Evolutionary conservation across 2,888 invertebrate species (phyloP).

Genomic region (Dinocampus coccinellae): DNA sequence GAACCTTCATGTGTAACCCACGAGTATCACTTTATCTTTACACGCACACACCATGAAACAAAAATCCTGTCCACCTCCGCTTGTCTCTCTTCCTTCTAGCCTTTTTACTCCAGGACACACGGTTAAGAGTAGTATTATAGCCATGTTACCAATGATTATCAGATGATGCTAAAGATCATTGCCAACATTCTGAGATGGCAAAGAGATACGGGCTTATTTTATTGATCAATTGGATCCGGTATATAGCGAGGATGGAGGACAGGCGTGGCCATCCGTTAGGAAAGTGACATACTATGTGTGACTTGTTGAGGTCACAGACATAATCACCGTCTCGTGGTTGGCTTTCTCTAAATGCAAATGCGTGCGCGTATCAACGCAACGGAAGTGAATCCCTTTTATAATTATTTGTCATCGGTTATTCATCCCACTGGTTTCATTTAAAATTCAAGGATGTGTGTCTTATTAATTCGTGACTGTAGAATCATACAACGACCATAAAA

Average conservation of each 20-base stretch:
- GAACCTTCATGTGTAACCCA: conserved; percentile 39
- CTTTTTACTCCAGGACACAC: background rate
- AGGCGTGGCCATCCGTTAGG: conserved; percentile 50
- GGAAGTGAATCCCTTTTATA: conserved; percentile 25
- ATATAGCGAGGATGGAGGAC: background rate
- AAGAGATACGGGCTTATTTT: too few species aligned
- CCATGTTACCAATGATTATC: background rate
- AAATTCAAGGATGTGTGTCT: conserved; percentile 32
- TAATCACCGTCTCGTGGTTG: conserved; percentile 28
- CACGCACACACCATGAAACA: conserved; percentile 38
- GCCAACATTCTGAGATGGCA: background rate
- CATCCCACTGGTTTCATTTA: conserved; percentile 25
- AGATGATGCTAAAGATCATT: background rate
- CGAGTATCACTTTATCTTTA: conserved; percentile 34
- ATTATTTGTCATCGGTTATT: conserved; percentile 28
- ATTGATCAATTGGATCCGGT: background rate
- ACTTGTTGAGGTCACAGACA: conserved; percentile 27
- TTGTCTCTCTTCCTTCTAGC: conserved; percentile 26
- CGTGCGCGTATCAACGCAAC: background rate
- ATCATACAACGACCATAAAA: background rate
- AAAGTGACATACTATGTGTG: conserved; percentile 46
- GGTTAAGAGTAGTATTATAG: background rate
- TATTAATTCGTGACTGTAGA: conserved; percentile 29
- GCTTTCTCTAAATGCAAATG: conserved; percentile 42
- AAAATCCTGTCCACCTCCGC: conserved; percentile 59